phyloP scores from a whole-genome alignment of 1,140 invertebrate species.

The Onthophagus taurus region DNA sequence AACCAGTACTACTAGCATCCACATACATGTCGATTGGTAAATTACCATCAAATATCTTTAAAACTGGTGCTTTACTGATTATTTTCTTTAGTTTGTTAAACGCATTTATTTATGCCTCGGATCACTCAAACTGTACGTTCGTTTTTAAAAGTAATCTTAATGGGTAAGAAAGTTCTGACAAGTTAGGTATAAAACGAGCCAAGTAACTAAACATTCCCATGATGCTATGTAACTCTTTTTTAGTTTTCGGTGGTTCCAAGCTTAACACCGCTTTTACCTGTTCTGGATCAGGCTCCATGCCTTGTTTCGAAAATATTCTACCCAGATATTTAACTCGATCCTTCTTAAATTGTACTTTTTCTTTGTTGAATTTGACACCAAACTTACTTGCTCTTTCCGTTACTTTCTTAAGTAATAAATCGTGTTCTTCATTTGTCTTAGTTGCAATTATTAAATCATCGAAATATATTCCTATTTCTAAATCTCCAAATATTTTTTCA shows the following conservation, averaged over 20 bases:
- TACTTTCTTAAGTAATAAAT: conserved; percentile 14
- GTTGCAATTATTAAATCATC: conserved; percentile 19
- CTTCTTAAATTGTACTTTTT: conserved; percentile 19
- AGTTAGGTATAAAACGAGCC: background rate
- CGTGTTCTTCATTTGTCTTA: conserved; percentile 17
- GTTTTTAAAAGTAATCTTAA: conserved; percentile 3
- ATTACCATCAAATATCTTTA: too few species aligned
- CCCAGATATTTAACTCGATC: conserved; percentile 11
- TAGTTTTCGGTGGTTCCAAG: conserved; percentile 1
- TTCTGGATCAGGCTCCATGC: conserved; percentile 8
- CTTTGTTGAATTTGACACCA: conserved; percentile 17
- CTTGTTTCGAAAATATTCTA: background rate
- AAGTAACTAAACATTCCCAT: conserved; percentile 6
- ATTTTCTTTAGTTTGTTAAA: background rate
- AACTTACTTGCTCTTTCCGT: conserved; percentile 11
- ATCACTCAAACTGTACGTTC: background rate
- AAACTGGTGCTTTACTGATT: too few species aligned
- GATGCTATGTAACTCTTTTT: conserved; percentile 9
- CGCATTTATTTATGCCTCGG: background rate
- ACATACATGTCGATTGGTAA: too few species aligned
- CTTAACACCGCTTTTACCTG: background rate
- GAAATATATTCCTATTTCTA: conserved; percentile 18
- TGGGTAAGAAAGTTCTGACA: background rate
- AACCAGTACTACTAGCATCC: background rate
- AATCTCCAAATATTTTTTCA: conserved; percentile 18